Evolutionary conservation across 2,797 vertebrate species (phyloP), one percentile per base, ranked within the genome.

Genomic region (Leptoclinus maculatus): DNA sequence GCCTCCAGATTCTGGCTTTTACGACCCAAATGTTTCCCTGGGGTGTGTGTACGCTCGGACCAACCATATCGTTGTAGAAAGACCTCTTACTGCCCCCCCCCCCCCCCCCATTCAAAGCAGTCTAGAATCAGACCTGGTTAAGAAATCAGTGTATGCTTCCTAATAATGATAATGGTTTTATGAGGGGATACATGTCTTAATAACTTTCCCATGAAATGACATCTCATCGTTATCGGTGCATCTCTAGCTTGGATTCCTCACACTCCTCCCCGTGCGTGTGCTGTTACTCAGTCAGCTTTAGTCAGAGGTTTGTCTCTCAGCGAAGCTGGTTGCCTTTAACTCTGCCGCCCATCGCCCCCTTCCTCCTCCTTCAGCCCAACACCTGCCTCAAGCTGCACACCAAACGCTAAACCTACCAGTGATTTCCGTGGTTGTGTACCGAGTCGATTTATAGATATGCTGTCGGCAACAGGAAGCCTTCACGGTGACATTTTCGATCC

Each of bases 351-450:
- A n/a, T 74, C 32, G 29, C 54, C 59, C 73, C 58, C 16, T 62
- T 73, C 66, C 29, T 77, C 13, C 49, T 66, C 71, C 80, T 71
- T 73, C 79, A 82, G 75, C 66, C 82, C 9, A 62, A 82, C 53
- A 77, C 62, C 73, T 41, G 38, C 4, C 66, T 79, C 59, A 57
- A 49, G 57, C 77, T 70, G 71, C 81, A 54, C 34, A 51, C 32
- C 66, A 23, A 71, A 34, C 71, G n/a, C 59, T n/a, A 21, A 58
- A 84, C 66, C 67, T 56, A 57, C 21, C 36, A 25, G 29, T 39
- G 19, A 67, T 53, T 74, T 59, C 69, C 1, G 32, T 73, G 71
- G 43, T 71, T 57, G 49, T 53, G 65, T 59, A 80, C 74, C 72
- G 38, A 76, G 17, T 85, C 60, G 43, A 66, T 74, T 80, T 56